Evolutionary conservation across 2,888 invertebrate species (phyloP).

Genomic region (Epistrophella euchroma): DNA sequence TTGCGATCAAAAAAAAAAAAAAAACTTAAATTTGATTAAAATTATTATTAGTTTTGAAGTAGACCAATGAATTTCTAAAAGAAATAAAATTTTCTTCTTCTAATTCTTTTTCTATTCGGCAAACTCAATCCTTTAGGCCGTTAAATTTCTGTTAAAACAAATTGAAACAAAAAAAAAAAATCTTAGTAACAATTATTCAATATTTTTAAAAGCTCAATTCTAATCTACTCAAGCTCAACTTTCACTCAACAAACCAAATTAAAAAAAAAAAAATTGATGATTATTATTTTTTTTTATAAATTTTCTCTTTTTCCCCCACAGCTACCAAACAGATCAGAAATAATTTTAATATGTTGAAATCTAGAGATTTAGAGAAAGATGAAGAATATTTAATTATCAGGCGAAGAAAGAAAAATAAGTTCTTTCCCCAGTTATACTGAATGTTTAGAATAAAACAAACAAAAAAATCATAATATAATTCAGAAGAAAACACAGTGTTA

Average conservation of each 20-base stretch:
- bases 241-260: conserved; percentile 59
- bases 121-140: conserved; percentile 17
- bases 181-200: conserved; percentile 13
- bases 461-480: conserved; percentile 12
- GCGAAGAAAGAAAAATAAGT: conserved; percentile 75
- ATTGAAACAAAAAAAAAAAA: not conserved
- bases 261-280: conserved; percentile 62
- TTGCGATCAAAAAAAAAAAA: conserved; percentile 39
- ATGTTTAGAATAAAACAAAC: conserved; percentile 12
- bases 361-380: conserved; percentile 73
- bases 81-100: conserved; percentile 40
- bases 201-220: conserved; percentile 31
- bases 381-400: conserved; percentile 75
- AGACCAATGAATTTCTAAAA: conserved; percentile 50
- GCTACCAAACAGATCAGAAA: conserved; percentile 76
- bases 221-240: conserved; percentile 61
- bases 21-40: conserved; percentile 46
- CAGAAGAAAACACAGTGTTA: conserved; percentile 46
- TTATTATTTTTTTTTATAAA: conserved; percentile 74
- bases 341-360: conserved; percentile 74
- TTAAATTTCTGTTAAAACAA: conserved; percentile 26
- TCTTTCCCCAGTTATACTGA: conserved; percentile 60
- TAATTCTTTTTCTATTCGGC: conserved; percentile 27
- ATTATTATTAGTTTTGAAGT: conserved; percentile 44
- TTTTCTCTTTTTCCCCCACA: conserved; percentile 74